phyloP scores from a whole-genome alignment of 2,888 invertebrate genomes.

The Xestoiulus laeticollis region DNA sequence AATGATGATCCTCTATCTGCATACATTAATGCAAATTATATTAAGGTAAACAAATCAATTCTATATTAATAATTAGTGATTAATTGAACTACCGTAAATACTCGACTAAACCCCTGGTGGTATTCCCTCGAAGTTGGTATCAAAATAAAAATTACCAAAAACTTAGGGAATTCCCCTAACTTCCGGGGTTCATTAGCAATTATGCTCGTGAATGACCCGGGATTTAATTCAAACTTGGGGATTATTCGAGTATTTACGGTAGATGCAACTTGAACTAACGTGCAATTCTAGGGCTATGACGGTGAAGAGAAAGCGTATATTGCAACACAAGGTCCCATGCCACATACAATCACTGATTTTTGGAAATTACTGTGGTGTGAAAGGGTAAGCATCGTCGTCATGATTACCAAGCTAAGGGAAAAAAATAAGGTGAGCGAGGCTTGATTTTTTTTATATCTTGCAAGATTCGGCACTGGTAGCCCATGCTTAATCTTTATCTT shows the following conservation, averaged over 20 bases:
- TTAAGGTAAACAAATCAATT: conserved; percentile 72
- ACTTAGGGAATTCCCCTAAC: too few species aligned
- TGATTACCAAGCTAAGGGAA: conserved; percentile 90
- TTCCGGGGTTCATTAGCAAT: too few species aligned
- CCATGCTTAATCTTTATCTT: not conserved
- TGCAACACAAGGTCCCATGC: conserved; percentile 91
- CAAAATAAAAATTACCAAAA: too few species aligned
- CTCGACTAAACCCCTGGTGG: too few species aligned
- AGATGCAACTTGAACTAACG: too few species aligned
- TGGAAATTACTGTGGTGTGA: conserved; percentile 84
- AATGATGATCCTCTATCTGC: conserved; percentile 71
- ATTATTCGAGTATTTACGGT: too few species aligned
- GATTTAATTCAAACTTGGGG: too few species aligned
- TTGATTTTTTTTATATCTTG: not conserved
- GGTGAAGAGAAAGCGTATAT: conserved; percentile 86
- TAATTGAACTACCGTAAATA: too few species aligned
- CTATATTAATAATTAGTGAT: too few species aligned
- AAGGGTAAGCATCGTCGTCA: conserved; percentile 74
- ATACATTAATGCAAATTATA: conserved; percentile 94
- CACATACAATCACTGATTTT: conserved; percentile 88
- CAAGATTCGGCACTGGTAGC: not conserved
- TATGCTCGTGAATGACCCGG: too few species aligned
- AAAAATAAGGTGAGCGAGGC: conserved; percentile 67
- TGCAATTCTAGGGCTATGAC: conserved; percentile 79
- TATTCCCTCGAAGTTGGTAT: too few species aligned